Evolutionary conservation across 2,797 vertebrate species (phyloP).

Genomic region (Aeoliscus strigatus): DNA sequence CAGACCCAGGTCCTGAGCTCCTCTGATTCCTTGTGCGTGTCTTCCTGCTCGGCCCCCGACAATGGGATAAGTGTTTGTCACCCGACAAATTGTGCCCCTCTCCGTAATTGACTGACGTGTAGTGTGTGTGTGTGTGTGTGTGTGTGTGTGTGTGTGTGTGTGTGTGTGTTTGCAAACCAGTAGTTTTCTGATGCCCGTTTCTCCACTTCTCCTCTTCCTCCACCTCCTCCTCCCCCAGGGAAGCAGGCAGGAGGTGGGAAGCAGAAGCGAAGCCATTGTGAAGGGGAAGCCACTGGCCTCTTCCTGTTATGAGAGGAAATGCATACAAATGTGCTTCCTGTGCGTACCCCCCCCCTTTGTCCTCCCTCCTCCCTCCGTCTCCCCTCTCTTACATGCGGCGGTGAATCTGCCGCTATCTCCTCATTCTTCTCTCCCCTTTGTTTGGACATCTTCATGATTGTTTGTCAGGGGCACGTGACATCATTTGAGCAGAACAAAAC

Average conservation of each 20-base stretch:
- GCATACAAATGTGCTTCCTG: slow-evolving; percentile 99
- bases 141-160: slow-evolving; percentile 18
- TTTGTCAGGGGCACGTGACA: slow-evolving; percentile 45
- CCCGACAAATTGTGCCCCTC: slow-evolving; percentile 51
- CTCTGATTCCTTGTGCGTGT: slow-evolving; percentile 66
- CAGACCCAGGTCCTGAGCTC: slow-evolving; percentile 60
- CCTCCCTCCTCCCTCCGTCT: slow-evolving; percentile 32
- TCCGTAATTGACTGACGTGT: slow-evolving; percentile 53
- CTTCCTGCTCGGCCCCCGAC: slow-evolving; percentile 64
- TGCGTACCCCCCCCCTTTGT: slow-evolving; percentile 71
- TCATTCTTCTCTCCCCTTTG: slow-evolving; percentile 24
- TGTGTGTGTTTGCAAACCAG: slow-evolving; percentile 70
- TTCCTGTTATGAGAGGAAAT: slow-evolving; percentile 99
- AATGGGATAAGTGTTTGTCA: slow-evolving; percentile 75
- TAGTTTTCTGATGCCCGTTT: slow-evolving; percentile 77
- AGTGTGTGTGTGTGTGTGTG: slow-evolving; percentile 20
- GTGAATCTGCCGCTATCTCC: slow-evolving; percentile 39
- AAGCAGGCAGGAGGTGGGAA: slow-evolving; percentile 89
- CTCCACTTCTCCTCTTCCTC: slow-evolving; percentile 65
- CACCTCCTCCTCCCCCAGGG: slow-evolving; percentile 79
- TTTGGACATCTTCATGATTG: slow-evolving; percentile 29
- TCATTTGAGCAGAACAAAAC: slow-evolving; percentile 50
- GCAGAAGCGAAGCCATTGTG: slow-evolving; percentile 98
- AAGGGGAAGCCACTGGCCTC: slow-evolving; percentile 98
- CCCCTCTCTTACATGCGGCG: slow-evolving; percentile 46